phyloP scores from a whole-genome alignment of 2,113 vertebrate genomes.

The Rhynchopsitta pachyrhyncha region DNA sequence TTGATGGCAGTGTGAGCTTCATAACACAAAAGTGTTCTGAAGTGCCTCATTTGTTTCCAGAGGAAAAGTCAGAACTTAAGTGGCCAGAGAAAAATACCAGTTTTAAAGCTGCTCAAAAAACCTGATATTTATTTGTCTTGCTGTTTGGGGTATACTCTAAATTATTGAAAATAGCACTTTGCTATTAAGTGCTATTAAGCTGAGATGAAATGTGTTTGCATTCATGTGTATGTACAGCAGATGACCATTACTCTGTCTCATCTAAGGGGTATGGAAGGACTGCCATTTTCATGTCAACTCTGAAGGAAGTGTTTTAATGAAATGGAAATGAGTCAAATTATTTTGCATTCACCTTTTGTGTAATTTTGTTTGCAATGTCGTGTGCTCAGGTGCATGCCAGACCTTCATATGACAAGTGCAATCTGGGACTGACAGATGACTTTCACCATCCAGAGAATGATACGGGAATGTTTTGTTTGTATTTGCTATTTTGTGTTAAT shows the following conservation, averaged over 20 bases:
- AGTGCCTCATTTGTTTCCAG: neutral
- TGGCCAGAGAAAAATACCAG: neutral
- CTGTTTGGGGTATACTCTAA: neutral
- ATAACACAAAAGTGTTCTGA: neutral
- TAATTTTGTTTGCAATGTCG: neutral
- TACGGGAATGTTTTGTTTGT: neutral
- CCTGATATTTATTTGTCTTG: neutral
- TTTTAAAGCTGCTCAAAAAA: neutral
- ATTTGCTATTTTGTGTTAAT: neutral
- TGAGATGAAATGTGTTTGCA: neutral
- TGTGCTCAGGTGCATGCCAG: neutral
- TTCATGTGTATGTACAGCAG: neutral
- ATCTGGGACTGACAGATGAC: neutral
- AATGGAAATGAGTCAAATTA: neutral
- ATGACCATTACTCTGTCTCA: neutral
- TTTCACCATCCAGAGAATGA: neutral
- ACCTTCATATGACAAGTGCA: neutral
- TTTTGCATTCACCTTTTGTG: neutral
- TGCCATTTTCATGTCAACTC: neutral
- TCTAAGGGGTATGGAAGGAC: neutral
- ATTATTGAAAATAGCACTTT: neutral
- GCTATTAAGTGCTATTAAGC: neutral
- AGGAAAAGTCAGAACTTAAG: neutral
- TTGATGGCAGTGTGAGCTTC: fast-evolving
- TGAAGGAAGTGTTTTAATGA: neutral